Conservation (phyloP, 2,797 vertebrate genomes). For the Gastrophryne carolinensis region DNA sequence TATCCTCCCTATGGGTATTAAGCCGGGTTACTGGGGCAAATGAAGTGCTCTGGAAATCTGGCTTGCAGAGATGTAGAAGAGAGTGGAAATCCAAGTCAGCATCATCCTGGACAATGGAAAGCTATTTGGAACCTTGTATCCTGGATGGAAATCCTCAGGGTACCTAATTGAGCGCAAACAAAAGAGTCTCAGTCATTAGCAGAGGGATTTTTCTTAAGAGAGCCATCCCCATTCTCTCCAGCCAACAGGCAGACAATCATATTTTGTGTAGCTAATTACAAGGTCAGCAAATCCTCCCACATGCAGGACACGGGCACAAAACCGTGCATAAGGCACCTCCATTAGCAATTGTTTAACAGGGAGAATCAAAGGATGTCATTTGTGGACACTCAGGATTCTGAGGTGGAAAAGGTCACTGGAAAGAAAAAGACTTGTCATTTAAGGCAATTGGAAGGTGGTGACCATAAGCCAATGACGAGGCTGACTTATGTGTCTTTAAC, state of each 20-base stretch:
- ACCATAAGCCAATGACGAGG: too few species aligned
- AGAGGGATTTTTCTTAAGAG: conserved; percentile 28
- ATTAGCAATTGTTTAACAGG: conserved; percentile 19
- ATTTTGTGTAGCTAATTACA: conserved; percentile 45
- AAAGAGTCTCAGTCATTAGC: conserved; percentile 33
- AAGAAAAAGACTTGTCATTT: background rate
- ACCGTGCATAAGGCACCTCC: conserved; percentile 22
- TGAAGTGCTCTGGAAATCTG: too few species aligned
- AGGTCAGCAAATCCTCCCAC: conserved; percentile 42
- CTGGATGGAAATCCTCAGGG: conserved; percentile 28
- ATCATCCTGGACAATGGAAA: background rate
- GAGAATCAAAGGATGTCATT: conserved; percentile 17
- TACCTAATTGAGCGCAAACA: conserved; percentile 44
- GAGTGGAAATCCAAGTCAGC: too few species aligned
- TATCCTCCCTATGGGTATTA: too few species aligned
- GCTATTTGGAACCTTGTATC: conserved; percentile 10
- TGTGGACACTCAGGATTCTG: background rate
- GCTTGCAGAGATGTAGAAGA: too few species aligned
- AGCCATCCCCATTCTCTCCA: conserved; percentile 23
- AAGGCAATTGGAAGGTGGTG: background rate
- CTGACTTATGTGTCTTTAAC: too few species aligned
- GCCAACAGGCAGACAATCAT: conserved; percentile 19
- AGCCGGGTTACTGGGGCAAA: too few species aligned
- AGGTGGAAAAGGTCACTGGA: background rate
- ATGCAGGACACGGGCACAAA: conserved; percentile 24